Evolutionary conservation across 2,113 vertebrate species (phyloP).

Genomic region (Sceloporus undulatus): DNA sequence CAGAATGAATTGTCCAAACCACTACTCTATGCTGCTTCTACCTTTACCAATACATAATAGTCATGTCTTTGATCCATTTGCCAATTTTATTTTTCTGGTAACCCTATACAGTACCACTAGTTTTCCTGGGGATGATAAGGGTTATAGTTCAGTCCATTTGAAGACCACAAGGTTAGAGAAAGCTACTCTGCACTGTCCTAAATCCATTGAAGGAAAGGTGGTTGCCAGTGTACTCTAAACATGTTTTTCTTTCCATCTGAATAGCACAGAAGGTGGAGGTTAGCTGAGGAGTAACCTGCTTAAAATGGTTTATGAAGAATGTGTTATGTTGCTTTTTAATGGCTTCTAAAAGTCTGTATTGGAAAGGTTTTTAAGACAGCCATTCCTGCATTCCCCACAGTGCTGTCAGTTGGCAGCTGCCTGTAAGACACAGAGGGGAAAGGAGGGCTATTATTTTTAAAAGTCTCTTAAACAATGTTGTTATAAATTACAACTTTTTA

Average conservation of each 20-base stretch:
- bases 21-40: too few species aligned
- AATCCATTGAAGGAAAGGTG: not conserved
- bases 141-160: not conserved
- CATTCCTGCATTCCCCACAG: constrained; percentile 46
- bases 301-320: constrained; percentile 50
- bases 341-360: constrained; percentile 57
- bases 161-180: not conserved
- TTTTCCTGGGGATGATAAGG: not conserved
- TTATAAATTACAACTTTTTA: constrained; percentile 48
- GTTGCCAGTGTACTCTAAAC: not conserved
- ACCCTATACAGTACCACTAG: too few species aligned
- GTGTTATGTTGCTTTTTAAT: constrained; percentile 57
- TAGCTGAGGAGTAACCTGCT: constrained; percentile 44
- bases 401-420: constrained; percentile 48
- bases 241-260: not conserved
- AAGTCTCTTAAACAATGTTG: constrained; percentile 57
- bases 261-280: not conserved
- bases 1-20: too few species aligned
- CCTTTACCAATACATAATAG: too few species aligned
- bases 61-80: too few species aligned
- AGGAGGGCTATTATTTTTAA: constrained; percentile 38
- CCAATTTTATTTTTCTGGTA: too few species aligned
- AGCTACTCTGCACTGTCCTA: not conserved
- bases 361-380: constrained; percentile 33
- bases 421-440: constrained; percentile 25